Conservation (phyloP, 64 coral and sea anemone species). For the Anthopleura sola region DNA sequence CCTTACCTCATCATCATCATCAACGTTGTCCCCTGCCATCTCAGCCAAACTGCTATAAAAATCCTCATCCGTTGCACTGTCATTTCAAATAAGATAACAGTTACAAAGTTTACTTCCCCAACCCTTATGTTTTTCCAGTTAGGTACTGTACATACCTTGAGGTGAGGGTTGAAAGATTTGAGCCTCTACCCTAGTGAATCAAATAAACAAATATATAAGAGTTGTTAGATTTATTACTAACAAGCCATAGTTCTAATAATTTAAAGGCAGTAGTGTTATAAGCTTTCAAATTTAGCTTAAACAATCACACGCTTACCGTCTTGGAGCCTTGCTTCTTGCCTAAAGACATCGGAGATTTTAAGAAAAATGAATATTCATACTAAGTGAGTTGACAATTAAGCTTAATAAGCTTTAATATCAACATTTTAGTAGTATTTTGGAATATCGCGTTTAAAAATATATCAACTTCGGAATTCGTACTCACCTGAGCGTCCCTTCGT, state of each 20-base stretch:
- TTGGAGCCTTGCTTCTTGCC: not conserved
- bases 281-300: not conserved
- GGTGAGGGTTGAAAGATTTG: conserved; percentile 8
- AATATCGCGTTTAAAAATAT: not conserved
- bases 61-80: conserved; percentile 87
- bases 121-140: too few relatives aligned
- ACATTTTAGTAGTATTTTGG: too few relatives aligned
- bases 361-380: not conserved
- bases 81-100: not conserved
- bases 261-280: too few relatives aligned
- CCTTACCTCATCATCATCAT: conserved; percentile 56
- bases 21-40: conserved; percentile 63
- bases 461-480: not conserved
- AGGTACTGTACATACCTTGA: not conserved
- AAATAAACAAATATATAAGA: not conserved
- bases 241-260: too few relatives aligned
- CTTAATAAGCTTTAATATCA: not conserved
- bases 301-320: not conserved
- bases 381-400: not conserved
- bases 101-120: not conserved
- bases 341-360: not conserved
- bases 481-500: conserved; percentile 1
- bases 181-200: not conserved
- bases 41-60: conserved; percentile 86
- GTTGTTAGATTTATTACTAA: too few relatives aligned